Base-by-base conservation (phyloP, 2,888 invertebrate genomes). In the Melanostoma mellinum region DNA sequence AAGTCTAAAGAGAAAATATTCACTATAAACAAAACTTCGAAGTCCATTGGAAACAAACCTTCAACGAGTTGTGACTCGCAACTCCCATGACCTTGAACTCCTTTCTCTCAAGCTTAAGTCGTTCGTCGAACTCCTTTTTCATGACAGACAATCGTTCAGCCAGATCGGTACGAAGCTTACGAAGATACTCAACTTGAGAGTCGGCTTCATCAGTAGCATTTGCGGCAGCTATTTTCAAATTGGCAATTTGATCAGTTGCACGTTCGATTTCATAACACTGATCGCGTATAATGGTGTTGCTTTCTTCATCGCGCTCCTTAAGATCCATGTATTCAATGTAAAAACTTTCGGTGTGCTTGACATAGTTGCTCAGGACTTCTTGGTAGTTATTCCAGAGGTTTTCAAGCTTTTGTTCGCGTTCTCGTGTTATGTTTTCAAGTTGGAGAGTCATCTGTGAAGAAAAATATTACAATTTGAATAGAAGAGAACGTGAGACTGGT, bases 71-170 rank as follows among this genome's bases (percentile, higher is more conserved):
- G 86, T 94, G 93, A 86, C 95, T 94, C 44, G 92, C 90, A 55
- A 94, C 93, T 6, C 94, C 94, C 88, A 95, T 91, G 32, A 92
- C 85, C 32, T 93, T 93, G 38, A 96, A 89, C 82, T 93, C 92
- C 30, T 92, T 90, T 35, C 92, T 91, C 73, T 94, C 94, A 5
- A 89, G 88, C 4, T 89, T 91, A 76, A 92, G 91, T 69, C 93
- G 92, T 0, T 89, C 85, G 75, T 93, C 93, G 4, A 94, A 91
- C n/a, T 92, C 92, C 10, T 87, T 90, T 86, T 94, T 94, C 87
- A 94, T 90, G 87, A 90, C 92, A 85, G 91, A 90, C 82, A 93
- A 92, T 20, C 91, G 91, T n/a, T 89, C 89, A 0, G 92, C 89
- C 8, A 94, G 87, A 38, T 92, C 90, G 9, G 93, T 92, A 53